Conservation (phyloP, 37 sponge, comb jelly and placozoan species). For the Eunapius fragilis region DNA sequence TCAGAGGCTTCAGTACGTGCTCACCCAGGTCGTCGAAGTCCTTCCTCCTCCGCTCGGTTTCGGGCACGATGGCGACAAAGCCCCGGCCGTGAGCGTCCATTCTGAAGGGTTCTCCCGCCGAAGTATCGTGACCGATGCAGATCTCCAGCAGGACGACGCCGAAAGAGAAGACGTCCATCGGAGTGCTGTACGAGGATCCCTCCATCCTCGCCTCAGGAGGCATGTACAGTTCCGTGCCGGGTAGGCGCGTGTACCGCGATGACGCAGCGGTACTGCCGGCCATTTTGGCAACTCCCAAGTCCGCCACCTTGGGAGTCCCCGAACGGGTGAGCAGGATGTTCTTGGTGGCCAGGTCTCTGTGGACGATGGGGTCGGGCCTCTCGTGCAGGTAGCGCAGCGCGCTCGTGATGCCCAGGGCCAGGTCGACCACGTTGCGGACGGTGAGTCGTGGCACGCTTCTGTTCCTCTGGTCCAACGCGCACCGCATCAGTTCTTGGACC, state of each 20-base stretch:
- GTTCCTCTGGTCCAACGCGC: constrained; percentile 46
- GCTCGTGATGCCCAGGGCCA: constrained; percentile 37
- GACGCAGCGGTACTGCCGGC: background rate
- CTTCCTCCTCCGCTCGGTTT: constrained; percentile 52
- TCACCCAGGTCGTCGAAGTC: constrained; percentile 41
- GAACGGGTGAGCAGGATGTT: constrained; percentile 59
- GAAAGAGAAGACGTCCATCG: constrained; percentile 66
- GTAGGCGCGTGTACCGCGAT: constrained; percentile 55
- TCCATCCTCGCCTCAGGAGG: constrained; percentile 62
- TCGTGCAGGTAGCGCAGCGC: constrained; percentile 81
- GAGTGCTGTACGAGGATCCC: constrained; percentile 13
- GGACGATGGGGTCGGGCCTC: constrained; percentile 58
- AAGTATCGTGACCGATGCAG: constrained; percentile 38
- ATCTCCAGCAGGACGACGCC: constrained; percentile 74
- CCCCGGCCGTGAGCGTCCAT: background rate
- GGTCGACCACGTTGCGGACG: constrained; percentile 51
- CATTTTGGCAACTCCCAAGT: constrained; percentile 73
- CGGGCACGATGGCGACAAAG: constrained; percentile 50
- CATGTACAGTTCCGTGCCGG: constrained; percentile 76
- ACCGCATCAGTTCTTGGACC: constrained; percentile 55
- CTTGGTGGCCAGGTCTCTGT: constrained; percentile 75
- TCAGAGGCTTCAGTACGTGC: background rate
- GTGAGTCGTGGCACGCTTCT: constrained; percentile 24
- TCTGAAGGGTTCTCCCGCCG: constrained; percentile 42
- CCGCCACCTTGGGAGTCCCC: constrained; percentile 73